phyloP scores from a whole-genome alignment of 2,888 invertebrate species.

The Stenoptilia bipunctidactyla region DNA sequence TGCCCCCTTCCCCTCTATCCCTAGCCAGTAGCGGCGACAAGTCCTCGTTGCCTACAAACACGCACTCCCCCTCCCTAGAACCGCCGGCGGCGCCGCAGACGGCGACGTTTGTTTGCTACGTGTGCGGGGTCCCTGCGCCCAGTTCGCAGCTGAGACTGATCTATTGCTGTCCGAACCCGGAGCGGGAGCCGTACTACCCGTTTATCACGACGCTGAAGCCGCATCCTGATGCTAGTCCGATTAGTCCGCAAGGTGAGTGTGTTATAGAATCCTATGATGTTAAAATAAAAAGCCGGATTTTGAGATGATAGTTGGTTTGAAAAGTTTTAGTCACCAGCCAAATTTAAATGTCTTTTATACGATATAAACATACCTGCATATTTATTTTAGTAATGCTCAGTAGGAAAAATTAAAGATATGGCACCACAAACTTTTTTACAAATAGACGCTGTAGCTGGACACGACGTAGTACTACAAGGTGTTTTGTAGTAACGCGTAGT shows the following conservation, averaged over 20 bases:
- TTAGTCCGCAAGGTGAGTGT: constrained; percentile 87
- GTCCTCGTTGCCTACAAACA: constrained; percentile 21
- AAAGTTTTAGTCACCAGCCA: no score
- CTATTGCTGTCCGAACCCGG: constrained; percentile 87
- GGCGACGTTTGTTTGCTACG: constrained; percentile 76
- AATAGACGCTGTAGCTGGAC: no score
- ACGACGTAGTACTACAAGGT: no score
- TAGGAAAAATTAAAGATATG: no score
- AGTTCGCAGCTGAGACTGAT: constrained; percentile 85
- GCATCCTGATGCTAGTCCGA: constrained; percentile 87
- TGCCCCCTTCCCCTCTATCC: constrained; percentile 59
- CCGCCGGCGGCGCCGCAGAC: constrained; percentile 28
- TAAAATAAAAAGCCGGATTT: no score
- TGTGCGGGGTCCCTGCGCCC: constrained; percentile 86
- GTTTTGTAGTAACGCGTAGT: no score
- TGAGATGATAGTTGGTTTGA: no score
- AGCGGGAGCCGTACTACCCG: constrained; percentile 91
- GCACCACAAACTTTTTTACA: no score
- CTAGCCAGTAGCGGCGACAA: constrained; percentile 60
- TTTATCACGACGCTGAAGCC: constrained; percentile 86
- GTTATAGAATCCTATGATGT: no score
- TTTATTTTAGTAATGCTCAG: no score
- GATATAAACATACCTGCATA: no score
- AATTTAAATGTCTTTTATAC: no score
- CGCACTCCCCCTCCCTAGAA: constrained; percentile 44